Evolutionary conservation across 2,113 vertebrate genomes (phyloP).

Genomic region (Desmodus rotundus): DNA sequence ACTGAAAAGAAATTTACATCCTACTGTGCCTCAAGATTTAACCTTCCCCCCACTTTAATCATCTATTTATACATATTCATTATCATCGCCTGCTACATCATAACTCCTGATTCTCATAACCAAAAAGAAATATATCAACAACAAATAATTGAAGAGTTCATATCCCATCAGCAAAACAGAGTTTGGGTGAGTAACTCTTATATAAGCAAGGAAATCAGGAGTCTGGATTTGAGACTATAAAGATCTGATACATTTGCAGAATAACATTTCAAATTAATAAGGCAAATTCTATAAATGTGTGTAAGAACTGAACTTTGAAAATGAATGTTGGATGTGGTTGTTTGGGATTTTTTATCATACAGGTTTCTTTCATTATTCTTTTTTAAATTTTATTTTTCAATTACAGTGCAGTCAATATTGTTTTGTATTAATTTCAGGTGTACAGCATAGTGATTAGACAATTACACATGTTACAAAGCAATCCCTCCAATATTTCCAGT

Average conservation of each 20-base stretch:
- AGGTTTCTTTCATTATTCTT: not conserved
- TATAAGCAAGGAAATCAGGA: not conserved
- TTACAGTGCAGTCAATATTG: not conserved
- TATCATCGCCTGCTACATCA: slow-evolving; percentile 54
- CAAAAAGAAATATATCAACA: slow-evolving; percentile 37
- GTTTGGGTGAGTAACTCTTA: slow-evolving; percentile 35
- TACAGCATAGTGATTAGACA: not conserved
- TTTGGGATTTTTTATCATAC: not conserved
- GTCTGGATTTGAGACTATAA: not conserved
- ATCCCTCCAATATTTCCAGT: not conserved
- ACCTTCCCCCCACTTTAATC: slow-evolving; percentile 15
- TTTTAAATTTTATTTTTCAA: not conserved
- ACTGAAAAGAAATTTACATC: slow-evolving; percentile 33
- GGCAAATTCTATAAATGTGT: not conserved
- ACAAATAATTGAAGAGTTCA: slow-evolving; percentile 46
- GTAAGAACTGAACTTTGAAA: slow-evolving; percentile 7
- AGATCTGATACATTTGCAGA: not conserved
- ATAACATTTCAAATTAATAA: not conserved
- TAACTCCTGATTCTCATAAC: slow-evolving; percentile 37
- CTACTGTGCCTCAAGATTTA: slow-evolving; percentile 45
- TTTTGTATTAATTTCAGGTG: not conserved
- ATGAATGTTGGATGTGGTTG: not conserved
- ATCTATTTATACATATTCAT: slow-evolving; percentile 59
- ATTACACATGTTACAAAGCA: not conserved
- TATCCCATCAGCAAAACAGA: slow-evolving; percentile 30